A percentile compares a stretch with the other conserved stretches of the same genome.
These are phyloP conservation scores for Cassiopea andromeda DNA, from an alignment of 30 jellyfish, hydroid and myxozoan genomes.

Conservation along the genomic window DNA sequence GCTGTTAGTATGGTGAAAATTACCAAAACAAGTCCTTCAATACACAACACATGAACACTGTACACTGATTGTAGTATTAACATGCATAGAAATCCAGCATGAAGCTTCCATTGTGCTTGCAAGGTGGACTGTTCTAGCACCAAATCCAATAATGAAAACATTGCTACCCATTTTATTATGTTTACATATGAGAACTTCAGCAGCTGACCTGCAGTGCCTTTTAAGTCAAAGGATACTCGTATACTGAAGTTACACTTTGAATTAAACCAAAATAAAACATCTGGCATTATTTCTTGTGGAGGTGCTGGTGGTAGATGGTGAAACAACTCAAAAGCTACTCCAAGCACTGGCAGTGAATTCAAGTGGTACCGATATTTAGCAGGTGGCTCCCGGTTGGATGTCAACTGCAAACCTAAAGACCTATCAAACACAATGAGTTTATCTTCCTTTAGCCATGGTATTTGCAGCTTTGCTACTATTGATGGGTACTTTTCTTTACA, in stretches of 20 bases:
- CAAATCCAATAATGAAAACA: constrained; percentile 18
- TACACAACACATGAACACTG: neutral
- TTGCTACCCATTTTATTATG: constrained; percentile 7
- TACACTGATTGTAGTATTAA: neutral
- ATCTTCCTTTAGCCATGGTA: constrained; percentile 74
- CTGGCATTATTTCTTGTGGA: constrained; percentile 2
- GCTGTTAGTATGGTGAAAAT: neutral
- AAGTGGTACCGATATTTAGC: neutral
- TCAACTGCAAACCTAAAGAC: neutral
- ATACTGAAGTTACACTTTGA: constrained; percentile 36
- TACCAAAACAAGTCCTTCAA: neutral
- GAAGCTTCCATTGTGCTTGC: neutral
- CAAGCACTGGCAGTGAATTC: neutral
- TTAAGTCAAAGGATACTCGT: constrained; percentile 8
- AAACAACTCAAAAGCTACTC: neutral
- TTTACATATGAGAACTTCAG: constrained; percentile 14
- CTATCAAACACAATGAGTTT: neutral
- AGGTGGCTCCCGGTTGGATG: neutral
- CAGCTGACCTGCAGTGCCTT: constrained; percentile 32
- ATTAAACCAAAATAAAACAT: constrained; percentile 34
- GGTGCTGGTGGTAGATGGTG: neutral
- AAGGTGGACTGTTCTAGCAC: neutral
- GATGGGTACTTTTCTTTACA: constrained; percentile 15
- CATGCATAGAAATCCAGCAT: neutral
- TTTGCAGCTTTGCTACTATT: constrained; percentile 21